Conservation (phyloP, 2,888 invertebrate genomes). For the Agapostemon virescens region DNA sequence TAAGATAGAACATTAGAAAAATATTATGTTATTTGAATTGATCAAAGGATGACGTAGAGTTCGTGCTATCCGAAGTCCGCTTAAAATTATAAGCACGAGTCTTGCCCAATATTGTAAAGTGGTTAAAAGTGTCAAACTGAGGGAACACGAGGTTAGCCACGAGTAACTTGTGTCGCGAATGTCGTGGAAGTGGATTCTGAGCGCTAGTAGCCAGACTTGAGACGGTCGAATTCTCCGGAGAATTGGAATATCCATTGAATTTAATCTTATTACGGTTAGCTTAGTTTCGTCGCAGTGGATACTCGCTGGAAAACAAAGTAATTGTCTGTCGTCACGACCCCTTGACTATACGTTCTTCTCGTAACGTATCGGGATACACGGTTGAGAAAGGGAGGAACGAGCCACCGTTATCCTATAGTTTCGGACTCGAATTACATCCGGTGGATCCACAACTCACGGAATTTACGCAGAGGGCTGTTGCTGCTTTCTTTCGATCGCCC, state of each 20-base stretch:
- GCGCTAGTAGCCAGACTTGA: slow-evolving; percentile 15
- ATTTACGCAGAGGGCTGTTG: slow-evolving; percentile 40
- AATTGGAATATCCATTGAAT: slow-evolving; percentile 50
- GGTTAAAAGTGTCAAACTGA: slow-evolving; percentile 2
- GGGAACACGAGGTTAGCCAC: slow-evolving; percentile 10
- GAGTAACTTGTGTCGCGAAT: slow-evolving; percentile 17
- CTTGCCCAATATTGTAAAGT: background rate
- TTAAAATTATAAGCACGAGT: background rate
- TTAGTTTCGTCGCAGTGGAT: slow-evolving; percentile 33
- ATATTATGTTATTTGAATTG: background rate
- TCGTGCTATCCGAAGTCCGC: background rate
- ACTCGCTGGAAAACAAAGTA: slow-evolving; percentile 44
- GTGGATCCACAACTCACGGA: slow-evolving; percentile 56
- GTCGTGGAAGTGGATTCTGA: slow-evolving; percentile 31
- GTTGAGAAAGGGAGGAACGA: slow-evolving; percentile 26
- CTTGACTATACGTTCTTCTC: slow-evolving; percentile 17
- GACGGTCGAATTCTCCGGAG: slow-evolving; percentile 29
- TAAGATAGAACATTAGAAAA: too few species aligned
- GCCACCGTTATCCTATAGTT: slow-evolving; percentile 48
- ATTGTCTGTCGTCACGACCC: slow-evolving; percentile 37
- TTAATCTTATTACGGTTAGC: slow-evolving; percentile 56
- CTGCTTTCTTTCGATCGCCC: slow-evolving; percentile 37
- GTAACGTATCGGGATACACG: slow-evolving; percentile 43
- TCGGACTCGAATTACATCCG: slow-evolving; percentile 57
- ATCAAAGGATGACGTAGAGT: background rate